phyloP scores from a whole-genome alignment of 2,888 invertebrate genomes.

The Trichogramma dendrolimi region DNA sequence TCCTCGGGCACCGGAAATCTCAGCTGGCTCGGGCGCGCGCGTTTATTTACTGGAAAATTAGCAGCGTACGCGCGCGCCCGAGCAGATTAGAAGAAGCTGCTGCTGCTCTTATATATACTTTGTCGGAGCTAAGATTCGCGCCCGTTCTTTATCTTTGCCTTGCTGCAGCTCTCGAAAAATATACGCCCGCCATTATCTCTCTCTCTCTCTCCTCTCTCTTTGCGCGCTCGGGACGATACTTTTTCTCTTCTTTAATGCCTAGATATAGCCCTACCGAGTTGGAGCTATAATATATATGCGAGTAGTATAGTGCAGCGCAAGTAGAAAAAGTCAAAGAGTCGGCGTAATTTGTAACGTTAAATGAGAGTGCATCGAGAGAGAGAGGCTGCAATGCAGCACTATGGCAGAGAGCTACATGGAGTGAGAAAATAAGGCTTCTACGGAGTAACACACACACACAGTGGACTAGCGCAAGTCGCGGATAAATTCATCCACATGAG shows the following conservation, averaged over 20 bases:
- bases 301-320: too few species aligned
- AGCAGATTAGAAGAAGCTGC: slow-evolving; percentile 26
- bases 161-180: neutral
- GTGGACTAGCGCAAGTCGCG: neutral
- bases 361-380: slow-evolving; percentile 3
- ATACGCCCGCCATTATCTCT: slow-evolving; percentile 12
- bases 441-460: too few species aligned
- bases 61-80: slow-evolving; percentile 19
- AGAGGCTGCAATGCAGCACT: neutral
- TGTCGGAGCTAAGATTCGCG: too few species aligned
- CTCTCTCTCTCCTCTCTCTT: neutral
- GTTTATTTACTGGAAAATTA: slow-evolving; percentile 31
- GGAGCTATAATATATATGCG: too few species aligned
- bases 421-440: too few species aligned
- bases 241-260: neutral
- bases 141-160: neutral
- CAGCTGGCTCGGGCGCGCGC: neutral
- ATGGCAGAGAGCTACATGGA: neutral
- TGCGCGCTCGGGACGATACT: neutral
- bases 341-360: slow-evolving; percentile 16
- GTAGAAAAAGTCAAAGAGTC: too few species aligned
- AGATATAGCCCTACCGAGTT: too few species aligned
- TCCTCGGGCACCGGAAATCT: neutral
- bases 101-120: slow-evolving; percentile 1
- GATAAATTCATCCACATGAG: neutral